Evolutionary conservation across 2,113 vertebrate genomes (phyloP).

Genomic region (Muscicapa adusta): DNA sequence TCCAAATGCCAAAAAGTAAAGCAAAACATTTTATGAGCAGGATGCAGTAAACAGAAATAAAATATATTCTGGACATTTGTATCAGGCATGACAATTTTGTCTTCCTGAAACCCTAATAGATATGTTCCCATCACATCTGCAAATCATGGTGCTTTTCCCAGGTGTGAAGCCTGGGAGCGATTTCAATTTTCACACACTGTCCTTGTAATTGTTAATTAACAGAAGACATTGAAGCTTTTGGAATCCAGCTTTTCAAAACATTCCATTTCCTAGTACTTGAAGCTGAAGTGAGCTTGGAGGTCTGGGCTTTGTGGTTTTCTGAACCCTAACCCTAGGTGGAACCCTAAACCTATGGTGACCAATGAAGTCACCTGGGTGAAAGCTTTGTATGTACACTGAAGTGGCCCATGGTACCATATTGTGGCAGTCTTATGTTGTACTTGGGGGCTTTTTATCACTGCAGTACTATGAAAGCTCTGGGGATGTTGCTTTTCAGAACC

Average conservation of each 20-base stretch:
- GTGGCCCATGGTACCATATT: no score
- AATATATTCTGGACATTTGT: neutral
- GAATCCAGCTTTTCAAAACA: neutral
- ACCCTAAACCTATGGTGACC: no score
- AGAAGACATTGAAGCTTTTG: neutral
- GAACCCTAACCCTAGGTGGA: no score
- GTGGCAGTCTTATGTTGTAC: no score
- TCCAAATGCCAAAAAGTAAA: constrained; percentile 11
- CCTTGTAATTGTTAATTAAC: neutral
- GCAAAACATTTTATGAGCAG: neutral
- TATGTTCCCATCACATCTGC: neutral
- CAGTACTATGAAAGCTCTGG: no score
- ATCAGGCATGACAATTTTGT: neutral
- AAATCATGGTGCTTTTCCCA: neutral
- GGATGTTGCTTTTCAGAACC: no score
- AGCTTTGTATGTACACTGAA: no score
- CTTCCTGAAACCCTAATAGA: neutral
- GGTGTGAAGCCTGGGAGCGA: neutral
- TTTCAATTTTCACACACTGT: neutral
- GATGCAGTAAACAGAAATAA: neutral
- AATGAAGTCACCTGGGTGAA: no score
- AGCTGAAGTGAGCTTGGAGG: no score
- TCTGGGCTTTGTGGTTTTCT: no score
- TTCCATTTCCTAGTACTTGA: neutral
- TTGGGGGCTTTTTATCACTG: no score